These are phyloP conservation scores for Lytechinus variegatus DNA, from an alignment of 35 echinoderm and acorn worm genomes.

Conservation along the genomic window DNA sequence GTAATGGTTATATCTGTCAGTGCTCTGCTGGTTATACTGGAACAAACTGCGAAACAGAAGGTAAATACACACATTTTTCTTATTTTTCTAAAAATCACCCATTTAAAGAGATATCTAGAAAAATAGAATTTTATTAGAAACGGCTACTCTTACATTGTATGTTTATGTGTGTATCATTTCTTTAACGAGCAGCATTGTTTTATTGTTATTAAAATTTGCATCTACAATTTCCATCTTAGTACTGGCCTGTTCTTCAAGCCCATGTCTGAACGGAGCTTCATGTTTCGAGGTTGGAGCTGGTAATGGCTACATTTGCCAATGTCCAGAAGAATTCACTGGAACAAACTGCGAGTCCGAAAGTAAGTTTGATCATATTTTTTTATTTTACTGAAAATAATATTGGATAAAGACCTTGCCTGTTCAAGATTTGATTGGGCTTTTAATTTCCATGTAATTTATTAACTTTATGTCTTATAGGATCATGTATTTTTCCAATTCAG, in stretches of 20 bases:
- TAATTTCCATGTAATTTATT: too few relatives aligned
- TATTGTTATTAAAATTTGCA: neutral
- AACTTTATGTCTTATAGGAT: too few relatives aligned
- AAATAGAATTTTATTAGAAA: neutral
- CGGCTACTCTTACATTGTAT: neutral
- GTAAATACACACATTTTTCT: neutral
- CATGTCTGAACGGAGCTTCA: slow-evolving; percentile 24
- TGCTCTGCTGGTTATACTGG: slow-evolving; percentile 67
- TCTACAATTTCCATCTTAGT: neutral
- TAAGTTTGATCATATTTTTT: too few relatives aligned
- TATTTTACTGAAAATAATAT: too few relatives aligned
- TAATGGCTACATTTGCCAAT: neutral
- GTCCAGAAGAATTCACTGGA: neutral
- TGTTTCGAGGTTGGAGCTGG: slow-evolving; percentile 8
- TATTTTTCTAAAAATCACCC: neutral
- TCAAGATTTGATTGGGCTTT: too few relatives aligned
- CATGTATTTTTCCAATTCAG: too few relatives aligned
- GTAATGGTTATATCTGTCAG: slow-evolving; percentile 66
- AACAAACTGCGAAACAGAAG: slow-evolving; percentile 52
- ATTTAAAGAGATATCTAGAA: neutral
- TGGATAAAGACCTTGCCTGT: too few relatives aligned
- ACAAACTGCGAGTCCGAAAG: slow-evolving; percentile 52
- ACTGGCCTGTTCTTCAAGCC: slow-evolving; percentile 9
- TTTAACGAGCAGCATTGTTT: neutral
- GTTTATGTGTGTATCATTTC: too few relatives aligned